A percentile compares a stretch with the other conserved stretches of the same genome.
Evolutionary conservation across 2,797 vertebrate species (phyloP).

Genomic region (Siniperca obscura): DNA sequence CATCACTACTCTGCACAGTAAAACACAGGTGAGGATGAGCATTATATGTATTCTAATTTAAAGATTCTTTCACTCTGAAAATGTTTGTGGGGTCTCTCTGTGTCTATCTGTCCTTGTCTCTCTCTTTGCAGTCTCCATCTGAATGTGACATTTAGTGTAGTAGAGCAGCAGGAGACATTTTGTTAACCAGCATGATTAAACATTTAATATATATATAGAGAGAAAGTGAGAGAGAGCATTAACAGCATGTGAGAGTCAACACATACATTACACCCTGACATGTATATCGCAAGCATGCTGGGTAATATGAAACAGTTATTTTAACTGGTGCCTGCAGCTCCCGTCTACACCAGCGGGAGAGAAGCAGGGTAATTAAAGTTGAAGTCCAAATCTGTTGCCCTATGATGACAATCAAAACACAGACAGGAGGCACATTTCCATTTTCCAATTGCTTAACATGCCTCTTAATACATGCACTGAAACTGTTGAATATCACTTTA

Average conservation of each 20-base stretch:
- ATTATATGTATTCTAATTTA: slow-evolving; percentile 10
- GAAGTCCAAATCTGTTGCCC: slow-evolving; percentile 29
- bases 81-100: background rate
- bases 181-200: slow-evolving; percentile 38
- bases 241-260: slow-evolving; percentile 44
- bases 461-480: background rate
- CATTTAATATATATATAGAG: slow-evolving; percentile 13
- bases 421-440: slow-evolving; percentile 19
- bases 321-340: slow-evolving; percentile 12
- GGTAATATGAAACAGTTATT: slow-evolving; percentile 1
- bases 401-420: slow-evolving; percentile 22
- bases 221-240: background rate
- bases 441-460: slow-evolving; percentile 9
- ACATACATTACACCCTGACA: slow-evolving; percentile 38
- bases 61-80: slow-evolving; percentile 9
- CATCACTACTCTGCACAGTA: slow-evolving; percentile 3
- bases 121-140: background rate
- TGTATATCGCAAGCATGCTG: slow-evolving; percentile 17
- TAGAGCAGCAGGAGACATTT: slow-evolving; percentile 24
- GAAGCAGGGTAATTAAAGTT: slow-evolving; percentile 28
- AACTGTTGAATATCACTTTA: slow-evolving; percentile 7
- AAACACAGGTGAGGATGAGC: background rate
- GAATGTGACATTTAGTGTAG: slow-evolving; percentile 33
- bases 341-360: background rate
- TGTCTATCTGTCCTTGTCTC: background rate